Conservation (phyloP, 2,888 invertebrate species). For the Mellilla xanthometata region DNA sequence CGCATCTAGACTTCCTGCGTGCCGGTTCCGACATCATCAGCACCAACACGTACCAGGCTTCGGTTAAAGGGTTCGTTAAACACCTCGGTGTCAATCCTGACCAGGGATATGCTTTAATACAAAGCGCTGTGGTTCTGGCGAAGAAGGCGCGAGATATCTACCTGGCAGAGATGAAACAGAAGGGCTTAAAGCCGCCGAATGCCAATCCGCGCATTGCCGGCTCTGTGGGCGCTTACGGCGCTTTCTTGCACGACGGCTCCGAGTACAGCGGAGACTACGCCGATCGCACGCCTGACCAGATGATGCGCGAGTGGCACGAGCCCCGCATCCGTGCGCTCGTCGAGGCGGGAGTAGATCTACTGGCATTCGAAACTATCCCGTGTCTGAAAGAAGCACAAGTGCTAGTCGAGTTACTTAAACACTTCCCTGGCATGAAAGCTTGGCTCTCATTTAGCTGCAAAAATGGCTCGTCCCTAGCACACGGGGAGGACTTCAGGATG, state of each 20-base stretch:
- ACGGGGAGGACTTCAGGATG: slow-evolving; percentile 89
- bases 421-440: slow-evolving; percentile 89
- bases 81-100: slow-evolving; percentile 86
- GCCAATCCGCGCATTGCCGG: slow-evolving; percentile 87
- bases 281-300: slow-evolving; percentile 80
- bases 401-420: slow-evolving; percentile 88
- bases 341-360: slow-evolving; percentile 90
- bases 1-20: slow-evolving; percentile 91
- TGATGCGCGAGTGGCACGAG: slow-evolving; percentile 91
- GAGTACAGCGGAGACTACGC: slow-evolving; percentile 94
- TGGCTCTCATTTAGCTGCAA: slow-evolving; percentile 95
- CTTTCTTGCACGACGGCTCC: slow-evolving; percentile 92
- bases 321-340: slow-evolving; percentile 89
- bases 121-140: slow-evolving; percentile 87
- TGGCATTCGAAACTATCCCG: slow-evolving; percentile 96
- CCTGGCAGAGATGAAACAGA: slow-evolving; percentile 64
- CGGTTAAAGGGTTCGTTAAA: slow-evolving; percentile 87
- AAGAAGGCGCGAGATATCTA: slow-evolving; percentile 85
- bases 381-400: slow-evolving; percentile 91
- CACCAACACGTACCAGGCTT: slow-evolving; percentile 95
- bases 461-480: slow-evolving; percentile 80
- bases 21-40: slow-evolving; percentile 94
- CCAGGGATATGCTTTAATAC: slow-evolving; percentile 87
- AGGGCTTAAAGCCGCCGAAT: slow-evolving; percentile 15
- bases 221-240: slow-evolving; percentile 96